Conservation (phyloP, 2,113 vertebrate species). For the Oriolus oriolus region DNA sequence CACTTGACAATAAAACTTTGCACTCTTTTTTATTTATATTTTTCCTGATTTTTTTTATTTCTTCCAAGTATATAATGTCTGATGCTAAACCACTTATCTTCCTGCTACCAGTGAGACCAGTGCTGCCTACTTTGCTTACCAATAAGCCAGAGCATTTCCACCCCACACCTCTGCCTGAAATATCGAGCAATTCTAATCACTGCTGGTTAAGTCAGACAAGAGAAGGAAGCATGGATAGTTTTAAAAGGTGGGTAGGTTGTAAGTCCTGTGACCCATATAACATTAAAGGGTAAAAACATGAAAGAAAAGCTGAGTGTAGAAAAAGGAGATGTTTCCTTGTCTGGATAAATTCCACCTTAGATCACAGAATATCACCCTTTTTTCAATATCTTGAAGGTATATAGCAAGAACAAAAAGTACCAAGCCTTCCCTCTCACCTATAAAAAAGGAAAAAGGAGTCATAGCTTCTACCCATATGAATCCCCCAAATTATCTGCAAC, state of each 20-base stretch:
- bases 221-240: not conserved
- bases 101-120: slow-evolving; percentile 29
- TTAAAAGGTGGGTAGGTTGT: not conserved
- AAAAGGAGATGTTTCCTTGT: not conserved
- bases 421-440: not conserved
- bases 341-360: not conserved
- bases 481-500: not conserved
- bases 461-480: not conserved
- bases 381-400: not conserved
- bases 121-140: not conserved
- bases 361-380: not conserved
- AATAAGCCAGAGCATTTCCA: not conserved
- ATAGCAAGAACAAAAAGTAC: not conserved
- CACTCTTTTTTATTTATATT: slow-evolving; percentile 79
- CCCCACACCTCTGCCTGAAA: not conserved
- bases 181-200: not conserved
- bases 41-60: slow-evolving; percentile 68
- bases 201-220: not conserved
- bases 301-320: not conserved
- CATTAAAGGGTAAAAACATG: not conserved
- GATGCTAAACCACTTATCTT: slow-evolving; percentile 47
- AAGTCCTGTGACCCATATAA: not conserved
- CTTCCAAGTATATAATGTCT: slow-evolving; percentile 61
- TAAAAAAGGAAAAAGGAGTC: not conserved
- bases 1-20: slow-evolving; percentile 80